phyloP scores from a whole-genome alignment of 2,888 invertebrate species.

The Hirtodrosophila trivittata region DNA sequence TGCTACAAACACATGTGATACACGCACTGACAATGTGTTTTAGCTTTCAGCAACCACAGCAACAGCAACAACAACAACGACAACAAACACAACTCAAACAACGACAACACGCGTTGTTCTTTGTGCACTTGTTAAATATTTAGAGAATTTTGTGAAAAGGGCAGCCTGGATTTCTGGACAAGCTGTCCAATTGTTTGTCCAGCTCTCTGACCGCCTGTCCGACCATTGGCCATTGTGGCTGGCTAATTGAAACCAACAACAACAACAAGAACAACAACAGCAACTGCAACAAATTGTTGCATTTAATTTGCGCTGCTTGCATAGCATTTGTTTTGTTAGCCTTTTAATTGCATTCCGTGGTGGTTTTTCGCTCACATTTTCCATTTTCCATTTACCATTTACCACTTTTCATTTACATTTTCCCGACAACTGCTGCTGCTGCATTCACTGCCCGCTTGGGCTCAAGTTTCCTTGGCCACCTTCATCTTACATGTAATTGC shows the following conservation, averaged over 20 bases:
- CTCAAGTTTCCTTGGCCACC: conserved; percentile 19
- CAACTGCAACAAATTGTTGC: conserved; percentile 50
- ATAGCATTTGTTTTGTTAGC: conserved; percentile 42
- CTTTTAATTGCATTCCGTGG: conserved; percentile 61
- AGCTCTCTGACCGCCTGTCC: conserved; percentile 15
- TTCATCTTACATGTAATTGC: conserved; percentile 41
- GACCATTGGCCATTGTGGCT: conserved; percentile 42
- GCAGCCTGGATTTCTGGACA: conserved; percentile 40
- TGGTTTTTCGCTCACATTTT: conserved; percentile 36
- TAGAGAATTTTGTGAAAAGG: conserved; percentile 43
- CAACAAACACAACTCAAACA: conserved; percentile 12
- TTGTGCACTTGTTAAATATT: conserved; percentile 64
- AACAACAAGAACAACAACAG: conserved; percentile 19
- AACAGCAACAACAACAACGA: conserved; percentile 16
- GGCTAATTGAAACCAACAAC: conserved; percentile 63
- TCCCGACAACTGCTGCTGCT: conserved; percentile 5
- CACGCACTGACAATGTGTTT: conserved; percentile 67
- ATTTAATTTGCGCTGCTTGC: conserved; percentile 62
- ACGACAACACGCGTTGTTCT: conserved; percentile 17
- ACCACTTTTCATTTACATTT: conserved; percentile 38
- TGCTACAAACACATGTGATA: conserved; percentile 8
- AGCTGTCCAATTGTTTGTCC: conserved; percentile 21
- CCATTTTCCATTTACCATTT: conserved; percentile 5
- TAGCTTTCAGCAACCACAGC: conserved; percentile 51
- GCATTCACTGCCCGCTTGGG: conserved; percentile 16